phyloP scores from a whole-genome alignment of 2,797 vertebrate species.

The Eleutherodactylus coqui region DNA sequence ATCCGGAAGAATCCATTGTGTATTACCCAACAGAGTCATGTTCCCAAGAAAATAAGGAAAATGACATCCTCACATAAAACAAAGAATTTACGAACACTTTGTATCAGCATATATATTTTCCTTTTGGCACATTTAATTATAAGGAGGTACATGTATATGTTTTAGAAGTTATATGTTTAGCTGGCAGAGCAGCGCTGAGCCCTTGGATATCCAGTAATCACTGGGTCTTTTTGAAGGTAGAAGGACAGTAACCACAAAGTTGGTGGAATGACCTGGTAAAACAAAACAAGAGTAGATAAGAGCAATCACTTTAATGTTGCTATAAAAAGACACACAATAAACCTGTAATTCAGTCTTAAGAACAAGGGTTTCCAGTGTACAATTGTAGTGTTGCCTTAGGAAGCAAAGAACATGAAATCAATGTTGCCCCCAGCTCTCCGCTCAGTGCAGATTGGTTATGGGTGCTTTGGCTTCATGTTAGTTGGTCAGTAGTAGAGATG shows the following conservation, averaged over 20 bases:
- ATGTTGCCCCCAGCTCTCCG: no score
- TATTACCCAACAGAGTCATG: neutral
- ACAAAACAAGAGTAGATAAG: constrained; percentile 55
- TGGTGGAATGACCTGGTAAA: constrained; percentile 79
- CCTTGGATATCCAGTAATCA: constrained; percentile 85
- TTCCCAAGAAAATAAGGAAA: neutral
- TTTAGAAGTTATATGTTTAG: constrained; percentile 70
- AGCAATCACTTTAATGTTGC: neutral
- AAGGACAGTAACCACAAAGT: constrained; percentile 83
- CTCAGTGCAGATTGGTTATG: no score
- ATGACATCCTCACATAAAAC: neutral
- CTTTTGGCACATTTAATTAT: constrained; percentile 8
- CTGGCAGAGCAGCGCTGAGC: constrained; percentile 80
- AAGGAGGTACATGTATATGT: neutral
- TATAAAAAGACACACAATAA: neutral
- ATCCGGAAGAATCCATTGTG: no score
- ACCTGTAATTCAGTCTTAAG: neutral
- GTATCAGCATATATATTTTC: neutral
- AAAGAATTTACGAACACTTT: neutral
- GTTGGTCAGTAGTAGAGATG: no score
- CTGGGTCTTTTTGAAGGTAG: constrained; percentile 76
- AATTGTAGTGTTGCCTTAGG: no score
- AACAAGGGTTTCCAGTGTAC: no score
- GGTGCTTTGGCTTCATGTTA: no score
- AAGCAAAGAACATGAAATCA: no score